A percentile compares a stretch with the other conserved stretches of the same genome.
phyloP scores from a whole-genome alignment of 2,888 invertebrate genomes.

The Notodonta dromedarius region DNA sequence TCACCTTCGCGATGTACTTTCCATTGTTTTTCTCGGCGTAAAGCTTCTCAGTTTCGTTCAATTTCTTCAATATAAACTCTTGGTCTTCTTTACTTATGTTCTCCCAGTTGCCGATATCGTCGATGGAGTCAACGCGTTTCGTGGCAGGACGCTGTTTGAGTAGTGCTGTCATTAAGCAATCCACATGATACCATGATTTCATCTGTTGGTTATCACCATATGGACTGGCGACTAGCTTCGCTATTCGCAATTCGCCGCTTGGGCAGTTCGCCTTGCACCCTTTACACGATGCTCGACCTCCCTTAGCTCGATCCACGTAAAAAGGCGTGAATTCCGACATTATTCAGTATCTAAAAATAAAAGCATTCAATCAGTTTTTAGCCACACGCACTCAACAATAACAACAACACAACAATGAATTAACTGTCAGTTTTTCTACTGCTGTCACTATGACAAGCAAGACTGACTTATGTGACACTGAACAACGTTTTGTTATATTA shows the following conservation, averaged over 20 bases:
- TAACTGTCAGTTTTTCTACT: too few relatives aligned
- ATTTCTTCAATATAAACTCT: slow-evolving; percentile 84
- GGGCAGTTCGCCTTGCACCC: slow-evolving; percentile 93
- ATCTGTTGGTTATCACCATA: slow-evolving; percentile 89
- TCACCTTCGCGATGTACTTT: slow-evolving; percentile 71
- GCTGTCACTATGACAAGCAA: too few relatives aligned
- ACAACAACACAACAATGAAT: too few relatives aligned
- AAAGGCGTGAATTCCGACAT: slow-evolving; percentile 74
- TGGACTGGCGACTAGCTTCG: slow-evolving; percentile 91
- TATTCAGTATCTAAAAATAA: neutral
- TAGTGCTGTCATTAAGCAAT: slow-evolving; percentile 92
- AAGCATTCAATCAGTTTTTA: too few relatives aligned
- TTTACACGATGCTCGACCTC: slow-evolving; percentile 92
- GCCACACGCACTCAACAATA: too few relatives aligned
- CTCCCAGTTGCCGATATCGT: slow-evolving; percentile 92
- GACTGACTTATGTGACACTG: too few relatives aligned
- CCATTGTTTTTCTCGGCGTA: slow-evolving; percentile 80
- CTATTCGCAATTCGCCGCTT: slow-evolving; percentile 89
- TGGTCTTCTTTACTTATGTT: slow-evolving; percentile 87
- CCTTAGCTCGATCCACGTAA: slow-evolving; percentile 91
- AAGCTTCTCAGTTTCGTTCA: slow-evolving; percentile 85
- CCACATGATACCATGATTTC: slow-evolving; percentile 93
- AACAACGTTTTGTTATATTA: too few relatives aligned
- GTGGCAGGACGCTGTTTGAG: slow-evolving; percentile 91
- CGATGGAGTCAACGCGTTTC: slow-evolving; percentile 90